phyloP scores from a whole-genome alignment of 2,797 vertebrate species.

The Cyprinodon diabolis region DNA sequence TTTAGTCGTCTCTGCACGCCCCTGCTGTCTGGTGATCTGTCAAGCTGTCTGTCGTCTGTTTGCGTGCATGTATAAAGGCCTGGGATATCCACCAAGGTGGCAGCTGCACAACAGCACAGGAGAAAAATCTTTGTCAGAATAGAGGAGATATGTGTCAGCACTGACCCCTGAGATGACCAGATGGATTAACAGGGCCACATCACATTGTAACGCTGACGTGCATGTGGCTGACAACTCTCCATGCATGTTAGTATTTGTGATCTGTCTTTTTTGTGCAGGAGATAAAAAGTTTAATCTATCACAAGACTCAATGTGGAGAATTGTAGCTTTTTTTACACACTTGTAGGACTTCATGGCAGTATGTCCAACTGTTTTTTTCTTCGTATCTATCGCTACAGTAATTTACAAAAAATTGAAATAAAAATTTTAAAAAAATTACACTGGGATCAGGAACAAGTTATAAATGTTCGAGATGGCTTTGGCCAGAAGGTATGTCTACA shows the following conservation, averaged over 20 bases:
- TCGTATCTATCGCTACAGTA: neutral
- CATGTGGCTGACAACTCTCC: slow-evolving; percentile 9
- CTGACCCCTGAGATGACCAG: slow-evolving; percentile 65
- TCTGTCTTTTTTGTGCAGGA: slow-evolving; percentile 1
- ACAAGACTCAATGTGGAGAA: slow-evolving; percentile 21
- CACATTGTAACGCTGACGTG: slow-evolving; percentile 26
- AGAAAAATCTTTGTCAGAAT: slow-evolving; percentile 70
- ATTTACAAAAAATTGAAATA: neutral
- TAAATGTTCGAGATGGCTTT: neutral
- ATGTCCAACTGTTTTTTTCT: neutral
- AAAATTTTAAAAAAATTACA: neutral
- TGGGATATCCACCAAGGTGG: slow-evolving; percentile 29
- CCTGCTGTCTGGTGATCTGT: slow-evolving; percentile 11
- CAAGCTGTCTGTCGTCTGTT: slow-evolving; percentile 14
- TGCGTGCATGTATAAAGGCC: slow-evolving; percentile 7
- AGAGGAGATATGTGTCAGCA: slow-evolving; percentile 61
- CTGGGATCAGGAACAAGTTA: neutral
- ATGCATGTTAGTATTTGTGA: neutral
- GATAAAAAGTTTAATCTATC: slow-evolving; percentile 15
- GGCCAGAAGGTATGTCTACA: neutral
- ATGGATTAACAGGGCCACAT: slow-evolving; percentile 57
- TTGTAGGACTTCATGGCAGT: slow-evolving; percentile 1
- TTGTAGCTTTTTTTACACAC: slow-evolving; percentile 17
- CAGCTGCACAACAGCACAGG: slow-evolving; percentile 62
- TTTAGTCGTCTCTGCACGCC: too few relatives aligned